A percentile compares a stretch with the other conserved stretches of the same genome.
These are phyloP conservation scores for Andrena minutula DNA, from an alignment of 2,888 invertebrate species.

Conservation along the genomic window DNA sequence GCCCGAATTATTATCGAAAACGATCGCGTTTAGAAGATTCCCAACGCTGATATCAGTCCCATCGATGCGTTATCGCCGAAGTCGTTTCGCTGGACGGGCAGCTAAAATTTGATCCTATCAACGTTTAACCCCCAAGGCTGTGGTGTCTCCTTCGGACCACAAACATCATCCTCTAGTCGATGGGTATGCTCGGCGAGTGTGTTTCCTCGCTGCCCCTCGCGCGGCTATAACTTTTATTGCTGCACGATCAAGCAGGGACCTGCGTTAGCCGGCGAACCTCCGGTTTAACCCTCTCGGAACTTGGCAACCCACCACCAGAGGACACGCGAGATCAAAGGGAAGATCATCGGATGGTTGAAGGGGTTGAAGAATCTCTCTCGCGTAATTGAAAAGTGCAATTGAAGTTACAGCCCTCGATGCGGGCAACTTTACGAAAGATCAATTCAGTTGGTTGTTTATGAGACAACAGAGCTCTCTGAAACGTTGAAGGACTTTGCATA, in stretches of 20 bases:
- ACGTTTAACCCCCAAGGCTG: background rate
- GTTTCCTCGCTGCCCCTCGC: background rate
- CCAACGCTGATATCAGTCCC: background rate
- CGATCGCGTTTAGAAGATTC: background rate
- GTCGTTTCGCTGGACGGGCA: background rate
- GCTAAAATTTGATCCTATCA: background rate
- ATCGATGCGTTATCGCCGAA: background rate
- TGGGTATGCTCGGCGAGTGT: background rate
- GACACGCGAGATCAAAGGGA: conserved; percentile 53
- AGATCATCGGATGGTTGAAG: too few relatives aligned
- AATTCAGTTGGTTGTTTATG: too few relatives aligned
- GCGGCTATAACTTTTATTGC: conserved; percentile 45
- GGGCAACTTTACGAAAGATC: too few relatives aligned
- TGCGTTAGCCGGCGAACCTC: conserved; percentile 61
- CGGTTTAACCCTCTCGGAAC: background rate
- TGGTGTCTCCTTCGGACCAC: background rate
- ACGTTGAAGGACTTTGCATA: conserved; percentile 36
- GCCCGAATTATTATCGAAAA: background rate
- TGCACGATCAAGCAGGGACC: conserved; percentile 66
- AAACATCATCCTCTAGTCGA: background rate
- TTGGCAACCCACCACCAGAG: conserved; percentile 55
- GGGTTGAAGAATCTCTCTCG: background rate
- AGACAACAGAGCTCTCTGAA: background rate
- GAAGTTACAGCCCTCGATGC: background rate
- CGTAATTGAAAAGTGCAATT: background rate